phyloP scores from a whole-genome alignment of 2,797 vertebrate species.

The Lacerta bilineata region DNA sequence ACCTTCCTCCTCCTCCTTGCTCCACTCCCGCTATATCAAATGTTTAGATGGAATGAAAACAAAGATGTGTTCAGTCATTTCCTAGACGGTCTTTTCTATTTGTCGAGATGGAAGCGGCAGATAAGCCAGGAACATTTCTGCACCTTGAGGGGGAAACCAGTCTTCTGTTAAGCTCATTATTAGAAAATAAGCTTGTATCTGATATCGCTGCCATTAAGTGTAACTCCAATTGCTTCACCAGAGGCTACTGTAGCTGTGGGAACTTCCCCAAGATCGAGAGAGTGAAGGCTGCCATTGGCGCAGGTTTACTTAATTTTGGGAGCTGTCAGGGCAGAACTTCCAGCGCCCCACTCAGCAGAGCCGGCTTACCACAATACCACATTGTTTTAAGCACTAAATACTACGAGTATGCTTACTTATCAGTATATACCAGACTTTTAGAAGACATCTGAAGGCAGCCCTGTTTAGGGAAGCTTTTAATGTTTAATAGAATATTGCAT shows the following conservation, averaged over 20 bases:
- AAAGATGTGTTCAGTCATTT: background rate
- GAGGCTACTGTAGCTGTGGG: background rate
- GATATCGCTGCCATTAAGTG: background rate
- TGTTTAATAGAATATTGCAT: too few species aligned
- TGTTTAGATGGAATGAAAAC: background rate
- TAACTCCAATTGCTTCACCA: conserved; percentile 6
- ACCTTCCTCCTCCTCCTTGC: too few species aligned
- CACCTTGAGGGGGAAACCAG: conserved; percentile 9
- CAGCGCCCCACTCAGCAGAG: too few species aligned
- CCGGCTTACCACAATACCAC: too few species aligned
- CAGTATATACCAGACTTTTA: too few species aligned
- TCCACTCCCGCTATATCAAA: background rate
- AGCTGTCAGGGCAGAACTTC: background rate
- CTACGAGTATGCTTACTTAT: too few species aligned
- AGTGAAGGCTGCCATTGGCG: too few species aligned
- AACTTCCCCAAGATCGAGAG: background rate
- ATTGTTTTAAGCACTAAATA: too few species aligned
- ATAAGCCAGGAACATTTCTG: background rate
- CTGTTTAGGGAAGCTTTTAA: too few species aligned
- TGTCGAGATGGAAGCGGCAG: background rate
- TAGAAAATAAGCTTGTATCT: background rate
- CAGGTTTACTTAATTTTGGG: background rate
- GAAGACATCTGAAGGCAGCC: too few species aligned
- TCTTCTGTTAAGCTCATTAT: conserved; percentile 2
- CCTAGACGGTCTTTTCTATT: conserved; percentile 11